Conservation (phyloP, 2,797 vertebrate species). For the Bryconaethiops microstoma region DNA sequence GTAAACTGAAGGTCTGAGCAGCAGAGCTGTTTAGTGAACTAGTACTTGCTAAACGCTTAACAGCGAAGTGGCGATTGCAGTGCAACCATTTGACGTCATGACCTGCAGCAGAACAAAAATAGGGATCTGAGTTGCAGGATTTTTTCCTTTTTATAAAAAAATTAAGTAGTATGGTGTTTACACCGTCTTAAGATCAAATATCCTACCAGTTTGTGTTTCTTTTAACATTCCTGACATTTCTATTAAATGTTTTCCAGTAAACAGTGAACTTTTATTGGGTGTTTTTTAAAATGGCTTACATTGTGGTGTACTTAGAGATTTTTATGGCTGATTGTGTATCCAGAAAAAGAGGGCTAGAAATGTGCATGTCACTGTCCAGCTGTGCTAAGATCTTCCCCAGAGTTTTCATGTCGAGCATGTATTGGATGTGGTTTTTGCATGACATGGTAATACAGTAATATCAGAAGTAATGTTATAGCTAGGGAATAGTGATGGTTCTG, state of each 20-base stretch:
- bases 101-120: too few species aligned
- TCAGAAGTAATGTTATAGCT: slow-evolving; percentile 4
- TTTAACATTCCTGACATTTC: not conserved
- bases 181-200: not conserved
- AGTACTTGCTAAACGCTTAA: too few species aligned
- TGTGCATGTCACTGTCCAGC: not conserved
- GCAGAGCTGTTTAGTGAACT: too few species aligned
- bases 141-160: too few species aligned
- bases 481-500: slow-evolving; percentile 4
- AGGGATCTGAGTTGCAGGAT: too few species aligned
- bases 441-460: not conserved
- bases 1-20: too few species aligned
- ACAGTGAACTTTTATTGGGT: not conserved
- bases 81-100: too few species aligned
- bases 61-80: too few species aligned
- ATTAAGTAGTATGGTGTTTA: too few species aligned
- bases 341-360: not conserved
- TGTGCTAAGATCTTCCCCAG: not conserved
- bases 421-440: not conserved
- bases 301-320: not conserved
- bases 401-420: not conserved
- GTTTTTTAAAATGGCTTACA: not conserved
- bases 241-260: not conserved
- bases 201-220: not conserved
- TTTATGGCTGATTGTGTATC: too few species aligned